phyloP scores from a whole-genome alignment of 2,113 vertebrate species.

The Heliornis fulica region DNA sequence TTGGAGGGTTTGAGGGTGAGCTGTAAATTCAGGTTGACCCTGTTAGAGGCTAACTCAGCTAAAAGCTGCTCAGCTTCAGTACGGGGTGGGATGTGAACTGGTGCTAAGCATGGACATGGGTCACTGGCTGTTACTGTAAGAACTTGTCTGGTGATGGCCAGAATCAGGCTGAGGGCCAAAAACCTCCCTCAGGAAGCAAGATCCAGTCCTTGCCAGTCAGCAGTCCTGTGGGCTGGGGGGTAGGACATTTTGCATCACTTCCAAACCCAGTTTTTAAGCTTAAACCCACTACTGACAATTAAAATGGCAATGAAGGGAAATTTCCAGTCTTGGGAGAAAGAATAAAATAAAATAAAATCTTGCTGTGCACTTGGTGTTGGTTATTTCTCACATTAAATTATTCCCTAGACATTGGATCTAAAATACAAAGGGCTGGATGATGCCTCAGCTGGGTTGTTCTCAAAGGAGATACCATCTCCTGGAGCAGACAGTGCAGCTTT shows the following conservation, averaged over 20 bases:
- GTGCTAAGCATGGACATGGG: not conserved
- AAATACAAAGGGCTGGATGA: not conserved
- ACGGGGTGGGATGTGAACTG: rapidly evolving
- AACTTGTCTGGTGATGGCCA: not conserved
- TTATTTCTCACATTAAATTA: rapidly evolving
- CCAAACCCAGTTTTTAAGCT: not conserved
- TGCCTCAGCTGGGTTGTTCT: not conserved
- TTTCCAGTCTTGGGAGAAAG: rapidly evolving
- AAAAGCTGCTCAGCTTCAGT: not conserved
- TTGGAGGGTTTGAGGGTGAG: not conserved
- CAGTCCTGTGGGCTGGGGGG: not conserved
- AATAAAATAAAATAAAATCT: not conserved
- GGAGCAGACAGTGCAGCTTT: not conserved
- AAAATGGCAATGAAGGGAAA: not conserved
- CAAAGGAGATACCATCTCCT: not conserved
- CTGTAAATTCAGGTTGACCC: rapidly evolving
- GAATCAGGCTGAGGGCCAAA: not conserved
- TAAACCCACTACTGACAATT: not conserved
- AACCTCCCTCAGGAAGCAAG: rapidly evolving
- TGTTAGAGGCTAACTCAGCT: too few relatives aligned
- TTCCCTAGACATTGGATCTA: rapidly evolving
- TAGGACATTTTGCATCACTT: rapidly evolving
- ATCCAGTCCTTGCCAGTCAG: not conserved
- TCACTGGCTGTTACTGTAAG: not conserved
- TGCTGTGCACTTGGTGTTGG: rapidly evolving